A percentile compares a stretch with the other conserved stretches of the same genome.
Conservation (phyloP, 2,888 invertebrate species). For the Pristionchus arcanus region DNA sequence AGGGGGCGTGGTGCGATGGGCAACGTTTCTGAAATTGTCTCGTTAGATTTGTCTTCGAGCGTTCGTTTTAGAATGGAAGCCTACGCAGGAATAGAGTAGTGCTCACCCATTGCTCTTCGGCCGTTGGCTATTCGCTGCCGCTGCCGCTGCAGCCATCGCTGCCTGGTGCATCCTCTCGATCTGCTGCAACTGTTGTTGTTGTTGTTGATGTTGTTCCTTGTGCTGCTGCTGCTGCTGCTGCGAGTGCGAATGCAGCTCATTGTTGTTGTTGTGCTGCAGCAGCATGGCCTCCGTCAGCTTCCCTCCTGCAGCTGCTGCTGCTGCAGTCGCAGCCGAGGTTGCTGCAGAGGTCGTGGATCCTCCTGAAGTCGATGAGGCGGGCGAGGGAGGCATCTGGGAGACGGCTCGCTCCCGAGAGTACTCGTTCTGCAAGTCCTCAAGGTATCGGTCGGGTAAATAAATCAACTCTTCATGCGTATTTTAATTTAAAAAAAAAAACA, state of each 20-base stretch:
- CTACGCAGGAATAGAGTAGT: too few species aligned
- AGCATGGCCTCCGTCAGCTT: constrained; percentile 37
- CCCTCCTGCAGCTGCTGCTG: background rate
- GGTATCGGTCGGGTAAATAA: background rate
- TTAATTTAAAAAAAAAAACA: too few species aligned
- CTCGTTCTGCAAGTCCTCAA: constrained; percentile 61
- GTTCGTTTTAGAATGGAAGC: too few species aligned
- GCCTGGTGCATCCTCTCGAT: constrained; percentile 19
- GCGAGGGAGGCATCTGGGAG: constrained; percentile 54
- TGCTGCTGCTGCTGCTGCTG: constrained; percentile 35
- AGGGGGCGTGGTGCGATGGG: background rate
- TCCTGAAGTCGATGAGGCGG: constrained; percentile 53
- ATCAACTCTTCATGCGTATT: too few species aligned
- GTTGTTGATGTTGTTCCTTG: background rate
- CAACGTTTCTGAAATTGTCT: background rate
- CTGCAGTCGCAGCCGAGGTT: background rate
- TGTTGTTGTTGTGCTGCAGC: constrained; percentile 39
- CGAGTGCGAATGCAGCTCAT: background rate
- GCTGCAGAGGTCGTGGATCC: constrained; percentile 17
- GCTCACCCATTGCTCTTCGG: constrained; percentile 9
- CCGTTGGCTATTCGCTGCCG: background rate
- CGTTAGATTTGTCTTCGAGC: too few species aligned
- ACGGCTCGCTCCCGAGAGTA: constrained; percentile 64
- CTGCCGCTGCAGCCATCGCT: background rate
- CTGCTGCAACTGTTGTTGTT: background rate